These are phyloP conservation scores for Epinephelus awoara DNA, from an alignment of 2,797 vertebrate species.

Conservation along the genomic window DNA sequence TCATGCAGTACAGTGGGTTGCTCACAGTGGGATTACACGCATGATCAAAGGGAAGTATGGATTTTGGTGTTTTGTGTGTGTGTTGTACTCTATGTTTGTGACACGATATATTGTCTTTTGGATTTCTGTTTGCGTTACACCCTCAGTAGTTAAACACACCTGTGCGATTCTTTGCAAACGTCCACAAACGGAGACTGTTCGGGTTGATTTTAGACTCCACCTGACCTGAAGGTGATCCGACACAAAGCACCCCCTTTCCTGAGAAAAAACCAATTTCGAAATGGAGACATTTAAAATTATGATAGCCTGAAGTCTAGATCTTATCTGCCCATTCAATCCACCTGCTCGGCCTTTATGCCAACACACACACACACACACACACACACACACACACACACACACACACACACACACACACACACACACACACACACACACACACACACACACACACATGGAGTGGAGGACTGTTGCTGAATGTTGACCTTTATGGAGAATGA, in stretches of 20 bases:
- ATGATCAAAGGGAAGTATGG: constrained; percentile 44
- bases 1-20: constrained; percentile 5
- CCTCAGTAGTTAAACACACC: neutral
- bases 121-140: constrained; percentile 9
- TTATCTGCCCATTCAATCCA: constrained; percentile 15
- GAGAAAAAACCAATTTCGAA: constrained; percentile 15
- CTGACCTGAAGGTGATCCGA: neutral
- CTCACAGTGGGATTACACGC: constrained; percentile 20
- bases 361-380: constrained; percentile 10
- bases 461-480: constrained; percentile 25
- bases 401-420: neutral
- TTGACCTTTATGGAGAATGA: constrained; percentile 64
- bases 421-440: neutral
- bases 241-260: neutral
- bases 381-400: neutral
- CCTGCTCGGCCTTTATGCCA: constrained; percentile 13
- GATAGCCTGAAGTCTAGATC: constrained; percentile 36
- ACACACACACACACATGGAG: constrained; percentile 1
- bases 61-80: constrained; percentile 19
- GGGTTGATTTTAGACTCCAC: neutral
- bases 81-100: constrained; percentile 16
- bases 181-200: neutral
- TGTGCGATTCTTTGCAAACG: neutral
- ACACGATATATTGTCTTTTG: neutral
- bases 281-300: constrained; percentile 36